Percentiles rank a stretch among this genome's conserved stretches.
phyloP scores from a whole-genome alignment of 1,140 invertebrate species.

The Drosophila simulans region DNA sequence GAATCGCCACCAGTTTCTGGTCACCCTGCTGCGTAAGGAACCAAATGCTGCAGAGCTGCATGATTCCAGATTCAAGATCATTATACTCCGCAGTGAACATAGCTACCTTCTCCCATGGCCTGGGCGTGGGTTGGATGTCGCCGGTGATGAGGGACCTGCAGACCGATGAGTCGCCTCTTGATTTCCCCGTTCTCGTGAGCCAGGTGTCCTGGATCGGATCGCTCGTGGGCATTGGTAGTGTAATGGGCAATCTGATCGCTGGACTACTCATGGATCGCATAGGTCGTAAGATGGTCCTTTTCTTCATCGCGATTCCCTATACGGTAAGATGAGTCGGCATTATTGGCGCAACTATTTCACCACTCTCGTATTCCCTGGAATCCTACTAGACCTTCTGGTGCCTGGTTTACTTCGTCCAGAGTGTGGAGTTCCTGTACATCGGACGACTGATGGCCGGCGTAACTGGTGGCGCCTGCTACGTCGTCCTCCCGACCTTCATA shows the following conservation, averaged over 20 bases:
- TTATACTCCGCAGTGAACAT: conserved; percentile 72
- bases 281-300: conserved; percentile 61
- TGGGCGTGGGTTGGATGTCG: conserved; percentile 84
- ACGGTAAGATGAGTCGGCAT: conserved; percentile 29
- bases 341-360: not conserved
- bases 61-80: not conserved
- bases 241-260: conserved; percentile 61
- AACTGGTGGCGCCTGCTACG: conserved; percentile 64
- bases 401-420: conserved; percentile 57
- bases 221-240: conserved; percentile 71
- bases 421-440: conserved; percentile 72
- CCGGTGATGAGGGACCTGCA: conserved; percentile 81
- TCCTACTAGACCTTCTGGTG: conserved; percentile 59
- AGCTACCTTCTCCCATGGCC: conserved; percentile 83
- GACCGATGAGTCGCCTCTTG: conserved; percentile 68
- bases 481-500: conserved; percentile 67
- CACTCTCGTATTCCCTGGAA: not conserved
- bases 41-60: too few relatives aligned
- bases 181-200: conserved; percentile 44
- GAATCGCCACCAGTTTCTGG: conserved; percentile 61
- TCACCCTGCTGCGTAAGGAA: conserved; percentile 57
- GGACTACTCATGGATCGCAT: conserved; percentile 65
- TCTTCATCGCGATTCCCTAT: conserved; percentile 49
- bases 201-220: conserved; percentile 80
- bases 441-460: conserved; percentile 84